Percentiles rank a stretch among this genome's conserved stretches.
These are phyloP conservation scores for Vanessa tameamea DNA, from an alignment of 1,140 invertebrate genomes.

Conservation along the genomic window DNA sequence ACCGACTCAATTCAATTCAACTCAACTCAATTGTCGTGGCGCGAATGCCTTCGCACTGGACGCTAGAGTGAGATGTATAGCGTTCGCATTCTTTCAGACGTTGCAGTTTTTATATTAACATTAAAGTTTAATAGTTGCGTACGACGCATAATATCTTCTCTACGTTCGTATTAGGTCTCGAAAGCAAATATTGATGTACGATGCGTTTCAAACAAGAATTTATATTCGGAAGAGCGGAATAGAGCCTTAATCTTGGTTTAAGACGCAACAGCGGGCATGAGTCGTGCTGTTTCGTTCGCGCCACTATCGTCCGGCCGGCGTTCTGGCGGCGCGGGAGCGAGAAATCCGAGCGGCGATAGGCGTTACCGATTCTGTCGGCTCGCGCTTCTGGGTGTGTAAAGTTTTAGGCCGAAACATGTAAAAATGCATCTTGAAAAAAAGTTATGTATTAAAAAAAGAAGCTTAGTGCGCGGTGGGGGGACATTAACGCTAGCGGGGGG, in stretches of 20 bases:
- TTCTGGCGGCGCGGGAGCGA: conserved; percentile 53
- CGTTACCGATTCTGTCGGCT: conserved; percentile 66
- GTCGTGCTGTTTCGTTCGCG: conserved; percentile 67
- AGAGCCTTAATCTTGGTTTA: conserved; percentile 77
- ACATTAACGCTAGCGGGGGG: conserved; percentile 70
- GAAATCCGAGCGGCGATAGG: conserved; percentile 68
- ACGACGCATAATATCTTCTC: conserved; percentile 2
- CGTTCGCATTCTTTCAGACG: conserved; percentile 54
- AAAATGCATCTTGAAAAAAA: conserved; percentile 81
- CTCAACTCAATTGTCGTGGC: conserved; percentile 80
- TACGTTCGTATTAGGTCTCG: conserved; percentile 17
- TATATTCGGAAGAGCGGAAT: conserved; percentile 65
- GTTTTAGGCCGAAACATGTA: conserved; percentile 80
- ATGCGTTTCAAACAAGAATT: conserved; percentile 63
- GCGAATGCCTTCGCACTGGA: conserved; percentile 77
- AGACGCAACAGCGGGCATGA: conserved; percentile 63
- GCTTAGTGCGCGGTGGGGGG: conserved; percentile 76
- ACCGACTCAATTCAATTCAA: conserved; percentile 80
- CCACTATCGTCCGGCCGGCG: conserved; percentile 68
- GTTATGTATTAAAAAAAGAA: conserved; percentile 81
- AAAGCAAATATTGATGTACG: conserved; percentile 47
- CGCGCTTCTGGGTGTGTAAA: conserved; percentile 75
- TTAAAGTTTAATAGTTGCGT: conserved; percentile 21
- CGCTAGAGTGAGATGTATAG: conserved; percentile 77
- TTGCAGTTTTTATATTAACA: conserved; percentile 37